Evolutionary conservation across 2,888 invertebrate species (phyloP), one percentile per base, ranked within the genome.

Genomic region (Allacma fusca): DNA sequence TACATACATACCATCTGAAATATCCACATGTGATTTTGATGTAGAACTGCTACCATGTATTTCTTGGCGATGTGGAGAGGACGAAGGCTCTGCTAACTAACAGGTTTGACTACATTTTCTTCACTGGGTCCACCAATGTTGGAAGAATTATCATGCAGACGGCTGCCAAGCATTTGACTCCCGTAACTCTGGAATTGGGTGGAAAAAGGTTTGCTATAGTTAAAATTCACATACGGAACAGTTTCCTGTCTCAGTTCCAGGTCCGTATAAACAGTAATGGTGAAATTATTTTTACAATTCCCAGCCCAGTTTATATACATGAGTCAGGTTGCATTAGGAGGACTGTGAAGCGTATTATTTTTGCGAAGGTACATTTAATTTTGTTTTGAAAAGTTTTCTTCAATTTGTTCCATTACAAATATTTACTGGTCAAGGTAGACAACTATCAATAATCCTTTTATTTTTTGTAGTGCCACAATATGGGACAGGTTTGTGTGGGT

Each of bases 121-220:
- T 88, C 86, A 90, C 90, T 0, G 90, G 86, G n/a, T 94, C 95
- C 69, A 92, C 94, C 0, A 87, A 87, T 72, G 93, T 98, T 21
- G 98, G 97, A 43, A 93, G 91, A 88, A 92, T 96, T 75, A 90
- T 99, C 0, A 93, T 95, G 86, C 90, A 91, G 75, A 96, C 97
- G 0, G 96, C 98, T 1, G 94, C 95, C 81, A 93, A 96, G 86
- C 87, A 93, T 87, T 89, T 99, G 73, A 98, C 98, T 0, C 98
- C 98, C 0, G 93, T 94, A 69, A 97, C 97, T 0, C 88, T 99
- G 79, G 98, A 98, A 88, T 88, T 98, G 77, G 96, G 97, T 57
- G 93, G 93, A 26, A 93, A 93, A 86, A 92, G 92, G 92, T 72
- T 50, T 50, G 4, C 12, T 16, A 23, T 59, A 4, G 2, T 9